These are phyloP conservation scores for Drosophila maculinotata DNA, from an alignment of 2,888 invertebrate genomes.

Conservation along the genomic window DNA sequence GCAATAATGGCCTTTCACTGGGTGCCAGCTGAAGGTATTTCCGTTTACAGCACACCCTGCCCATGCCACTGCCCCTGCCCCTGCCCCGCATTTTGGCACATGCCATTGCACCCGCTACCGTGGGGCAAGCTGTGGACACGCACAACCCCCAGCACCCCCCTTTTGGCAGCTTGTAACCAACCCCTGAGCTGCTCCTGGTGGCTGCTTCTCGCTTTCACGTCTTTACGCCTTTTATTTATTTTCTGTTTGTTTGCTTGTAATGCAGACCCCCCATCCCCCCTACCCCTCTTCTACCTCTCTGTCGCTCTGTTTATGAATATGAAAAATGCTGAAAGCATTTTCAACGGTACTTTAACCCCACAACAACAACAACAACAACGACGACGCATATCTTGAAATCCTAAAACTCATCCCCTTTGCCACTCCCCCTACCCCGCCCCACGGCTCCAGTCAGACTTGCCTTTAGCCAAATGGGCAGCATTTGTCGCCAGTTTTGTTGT, in stretches of 20 bases:
- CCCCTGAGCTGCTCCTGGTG: constrained; percentile 23
- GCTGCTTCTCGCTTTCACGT: constrained; percentile 32
- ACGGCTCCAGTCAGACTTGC: constrained; percentile 12
- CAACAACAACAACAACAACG: constrained; percentile 18
- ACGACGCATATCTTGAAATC: constrained; percentile 54
- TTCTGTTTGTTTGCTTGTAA: constrained; percentile 59
- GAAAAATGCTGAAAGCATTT: constrained; percentile 72
- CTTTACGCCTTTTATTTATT: constrained; percentile 61
- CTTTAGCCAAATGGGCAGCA: constrained; percentile 47
- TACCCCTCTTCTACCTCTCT: not conserved
- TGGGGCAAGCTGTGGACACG: too few relatives aligned
- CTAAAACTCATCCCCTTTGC: constrained; percentile 25
- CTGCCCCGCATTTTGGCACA: constrained; percentile 15
- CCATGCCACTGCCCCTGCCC: not conserved
- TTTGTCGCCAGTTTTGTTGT: constrained; percentile 50
- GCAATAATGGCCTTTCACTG: constrained; percentile 64
- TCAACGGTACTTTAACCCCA: constrained; percentile 75
- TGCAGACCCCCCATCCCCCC: constrained; percentile 19
- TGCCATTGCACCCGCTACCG: constrained; percentile 48
- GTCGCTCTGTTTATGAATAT: constrained; percentile 54
- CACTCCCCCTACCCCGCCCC: not conserved
- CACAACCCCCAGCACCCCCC: constrained; percentile 2
- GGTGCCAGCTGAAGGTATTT: constrained; percentile 36
- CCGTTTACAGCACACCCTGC: constrained; percentile 9
- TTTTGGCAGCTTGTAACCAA: constrained; percentile 8